Base-by-base conservation (phyloP, 1,140 invertebrate species). In the Eumaeus atala region DNA sequence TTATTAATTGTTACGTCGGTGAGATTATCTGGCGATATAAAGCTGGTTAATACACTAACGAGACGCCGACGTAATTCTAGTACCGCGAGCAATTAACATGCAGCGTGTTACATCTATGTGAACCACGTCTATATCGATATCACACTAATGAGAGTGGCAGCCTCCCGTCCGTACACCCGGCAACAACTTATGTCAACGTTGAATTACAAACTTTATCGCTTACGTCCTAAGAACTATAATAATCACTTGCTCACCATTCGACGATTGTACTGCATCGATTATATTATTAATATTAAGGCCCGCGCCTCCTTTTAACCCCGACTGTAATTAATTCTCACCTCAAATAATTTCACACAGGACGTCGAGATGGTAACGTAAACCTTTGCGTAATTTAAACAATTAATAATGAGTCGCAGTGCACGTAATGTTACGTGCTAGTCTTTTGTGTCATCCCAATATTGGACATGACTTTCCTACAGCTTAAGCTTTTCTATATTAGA, bases 281-380 rank as follows among this genome's bases (percentile, higher is more conserved):
- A 40, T 44, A 44, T 17, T 14, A 44, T 6, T 16, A 14, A 44
- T 14, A 44, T 6, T 16, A 14, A 44, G 40, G 16, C 17, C 12
- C 40, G 16, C 16, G 14, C 40, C 17, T 40, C 40, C 40, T 44
- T 44, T 44, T 44, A 44, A 44, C 40, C 40, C 40, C 14, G 40
- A 5, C 38, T 3, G 40, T 44, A 44, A 44, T 44, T 44, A 18
- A 44, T 44, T 44, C 40, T 17, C 40, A 44, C 40, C 40, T 44
- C 40, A 44, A 44, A 44, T 44, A 44, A 44, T 44, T 44, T 44
- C 40, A 44, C 40, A 44, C 40, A 44, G 40, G n/a, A 37, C 40
- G 40, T 16, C 40, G 40, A 44, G 40, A 44, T 44, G 14, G 16
- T 44, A 44, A 44, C 40, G 12, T 44, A 44, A 44, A 44, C 12